Base-by-base conservation (phyloP, 1,140 invertebrate genomes). In the Andrena cerasifolii region DNA sequence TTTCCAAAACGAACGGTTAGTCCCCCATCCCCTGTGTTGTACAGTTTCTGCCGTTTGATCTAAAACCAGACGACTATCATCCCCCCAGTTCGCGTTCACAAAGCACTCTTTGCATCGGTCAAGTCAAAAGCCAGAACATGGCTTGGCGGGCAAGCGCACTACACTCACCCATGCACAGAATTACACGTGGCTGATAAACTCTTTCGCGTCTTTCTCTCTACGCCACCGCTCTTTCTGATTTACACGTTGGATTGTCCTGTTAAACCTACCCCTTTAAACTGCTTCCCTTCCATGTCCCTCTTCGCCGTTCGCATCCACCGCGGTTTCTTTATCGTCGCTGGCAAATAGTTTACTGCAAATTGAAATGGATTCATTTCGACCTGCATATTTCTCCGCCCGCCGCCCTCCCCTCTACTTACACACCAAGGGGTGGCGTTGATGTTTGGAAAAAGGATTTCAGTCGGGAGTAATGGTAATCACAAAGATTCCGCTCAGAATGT, bases 391-490 rank as follows among this genome's bases (percentile, higher is more conserved):
- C 73, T 70, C 79, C 54, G 51, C 18, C 21, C 24, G 24, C 36
- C 33, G 33, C 6, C 12, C 56, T 28, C 18, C 18, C 26, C 28
- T 28, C 68, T 63, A 28, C 33, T 66, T 31, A 16, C 26, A 63
- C 21, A 31, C 43, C 47, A 79, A 68, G 45, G 61, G 65, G 63
- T 72, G 80, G 79, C 82, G 83, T 82, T 80, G 77, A 68, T 82
- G 79, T 83, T 85, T 86, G 84, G 79, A 78, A 85, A 83, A 89
- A 88, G 80, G 86, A 90, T 88, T 89, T 88, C 87, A 84, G 82
- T 84, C 74, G 88, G 89, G 90, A 90, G 87, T 92, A 92, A 91
- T 89, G 86, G 80, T 91, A 91, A 92, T 92, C 90, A 87, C 56
- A 66, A 84, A 87, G 88, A 91, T 91, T 91, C 86, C 84, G 88